phyloP scores from a whole-genome alignment of 2,888 invertebrate species.

The Dryobota labecula region DNA sequence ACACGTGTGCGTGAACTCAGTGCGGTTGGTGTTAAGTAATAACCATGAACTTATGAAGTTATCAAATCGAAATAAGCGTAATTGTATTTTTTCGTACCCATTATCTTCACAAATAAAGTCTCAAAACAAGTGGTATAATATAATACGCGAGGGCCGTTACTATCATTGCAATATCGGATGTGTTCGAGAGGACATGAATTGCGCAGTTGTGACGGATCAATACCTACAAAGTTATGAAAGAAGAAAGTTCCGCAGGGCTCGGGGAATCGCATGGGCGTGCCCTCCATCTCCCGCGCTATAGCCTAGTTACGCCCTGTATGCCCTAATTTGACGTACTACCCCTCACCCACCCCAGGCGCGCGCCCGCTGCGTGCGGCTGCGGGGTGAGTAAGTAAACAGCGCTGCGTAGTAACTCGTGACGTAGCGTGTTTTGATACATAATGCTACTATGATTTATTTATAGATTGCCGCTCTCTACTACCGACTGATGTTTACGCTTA shows the following conservation, averaged over 20 bases:
- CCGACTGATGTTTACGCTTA: slow-evolving; percentile 51
- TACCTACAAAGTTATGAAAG: slow-evolving; percentile 90
- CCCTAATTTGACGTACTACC: slow-evolving; percentile 88
- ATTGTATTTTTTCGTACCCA: neutral
- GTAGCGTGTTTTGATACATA: slow-evolving; percentile 69
- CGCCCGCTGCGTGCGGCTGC: slow-evolving; percentile 57
- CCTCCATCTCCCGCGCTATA: slow-evolving; percentile 87
- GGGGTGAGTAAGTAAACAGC: slow-evolving; percentile 77
- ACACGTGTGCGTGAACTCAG: no score
- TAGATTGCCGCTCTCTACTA: slow-evolving; percentile 61
- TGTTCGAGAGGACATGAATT: slow-evolving; percentile 85
- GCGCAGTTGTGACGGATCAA: slow-evolving; percentile 90
- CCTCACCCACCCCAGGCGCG: slow-evolving; percentile 73
- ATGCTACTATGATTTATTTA: slow-evolving; percentile 69
- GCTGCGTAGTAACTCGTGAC: slow-evolving; percentile 71
- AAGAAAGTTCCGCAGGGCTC: slow-evolving; percentile 89
- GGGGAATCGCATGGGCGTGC: slow-evolving; percentile 87
- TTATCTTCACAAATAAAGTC: slow-evolving; percentile 30
- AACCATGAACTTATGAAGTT: neutral
- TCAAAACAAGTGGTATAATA: slow-evolving; percentile 33
- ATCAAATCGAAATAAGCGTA: neutral
- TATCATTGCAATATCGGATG: slow-evolving; percentile 78
- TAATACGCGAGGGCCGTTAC: slow-evolving; percentile 71
- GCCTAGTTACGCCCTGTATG: slow-evolving; percentile 90
- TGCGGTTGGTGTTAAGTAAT: no score